Evolutionary conservation across 1,140 invertebrate species (phyloP).

Genomic region (Microplitis mediator): DNA sequence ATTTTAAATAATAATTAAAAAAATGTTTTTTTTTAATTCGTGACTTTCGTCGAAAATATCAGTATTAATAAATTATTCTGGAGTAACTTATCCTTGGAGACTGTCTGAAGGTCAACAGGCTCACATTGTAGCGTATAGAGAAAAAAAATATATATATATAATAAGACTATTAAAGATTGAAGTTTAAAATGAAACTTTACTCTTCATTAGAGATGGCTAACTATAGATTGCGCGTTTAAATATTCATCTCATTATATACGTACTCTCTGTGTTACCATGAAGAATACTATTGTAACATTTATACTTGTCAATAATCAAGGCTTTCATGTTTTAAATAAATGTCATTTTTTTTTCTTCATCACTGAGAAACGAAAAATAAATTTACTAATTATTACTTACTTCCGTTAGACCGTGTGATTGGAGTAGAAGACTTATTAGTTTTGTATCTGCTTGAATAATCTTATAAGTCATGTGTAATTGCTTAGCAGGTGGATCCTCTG

Average conservation of each 20-base stretch:
- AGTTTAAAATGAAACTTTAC: background rate
- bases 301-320: constrained; percentile 12
- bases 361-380: background rate
- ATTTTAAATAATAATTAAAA: background rate
- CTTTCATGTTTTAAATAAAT: background rate
- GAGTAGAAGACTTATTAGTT: constrained; percentile 74
- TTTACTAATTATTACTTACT: constrained; percentile 49
- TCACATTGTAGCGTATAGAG: background rate
- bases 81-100: constrained; percentile 7
- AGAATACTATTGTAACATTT: constrained; percentile 1
- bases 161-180: background rate
- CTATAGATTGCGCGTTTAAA: background rate
- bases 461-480: constrained; percentile 81
- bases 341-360: background rate
- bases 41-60: constrained; percentile 4
- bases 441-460: constrained; percentile 80
- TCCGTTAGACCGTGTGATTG: constrained; percentile 77
- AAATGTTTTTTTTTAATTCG: background rate
- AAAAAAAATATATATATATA: background rate
- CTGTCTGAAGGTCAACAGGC: background rate
- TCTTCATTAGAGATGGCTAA: background rate
- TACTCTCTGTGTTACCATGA: background rate
- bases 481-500: constrained; percentile 67
- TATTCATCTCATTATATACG: background rate
- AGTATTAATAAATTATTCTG: constrained; percentile 6